phyloP scores from a whole-genome alignment of 1,140 invertebrate genomes.

The Chlorops oryzae region DNA sequence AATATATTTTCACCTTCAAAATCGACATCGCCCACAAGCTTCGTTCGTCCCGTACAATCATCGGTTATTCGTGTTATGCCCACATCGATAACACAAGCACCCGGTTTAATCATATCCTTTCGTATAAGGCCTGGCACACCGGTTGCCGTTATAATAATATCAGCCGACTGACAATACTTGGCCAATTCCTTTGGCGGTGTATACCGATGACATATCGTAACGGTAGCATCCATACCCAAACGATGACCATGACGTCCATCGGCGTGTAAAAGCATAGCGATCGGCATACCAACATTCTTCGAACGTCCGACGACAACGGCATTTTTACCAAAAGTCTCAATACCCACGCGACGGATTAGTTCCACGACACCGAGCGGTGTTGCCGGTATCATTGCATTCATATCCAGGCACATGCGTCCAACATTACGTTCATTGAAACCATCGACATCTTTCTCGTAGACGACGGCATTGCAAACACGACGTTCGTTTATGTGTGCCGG shows the following conservation, averaged over 20 bases:
- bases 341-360: slow-evolving; percentile 60
- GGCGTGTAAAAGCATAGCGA: slow-evolving; percentile 71
- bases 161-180: slow-evolving; percentile 64
- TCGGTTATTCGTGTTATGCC: slow-evolving; percentile 71
- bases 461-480: slow-evolving; percentile 71
- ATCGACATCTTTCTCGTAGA: slow-evolving; percentile 82
- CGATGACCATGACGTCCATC: slow-evolving; percentile 60
- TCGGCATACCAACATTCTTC: slow-evolving; percentile 84
- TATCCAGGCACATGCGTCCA: slow-evolving; percentile 68
- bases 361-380: slow-evolving; percentile 77
- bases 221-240: slow-evolving; percentile 71
- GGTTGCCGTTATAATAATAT: slow-evolving; percentile 76
- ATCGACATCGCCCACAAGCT: slow-evolving; percentile 83
- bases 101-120: slow-evolving; percentile 80
- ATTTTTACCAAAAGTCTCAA: slow-evolving; percentile 76
- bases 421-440: slow-evolving; percentile 79
- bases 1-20: slow-evolving; percentile 58
- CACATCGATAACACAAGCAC: slow-evolving; percentile 83
- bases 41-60: slow-evolving; percentile 57
- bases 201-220: slow-evolving; percentile 80
- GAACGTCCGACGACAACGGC: slow-evolving; percentile 83
- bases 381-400: slow-evolving; percentile 74
- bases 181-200: slow-evolving; percentile 72
- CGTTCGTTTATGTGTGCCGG: slow-evolving; percentile 69
- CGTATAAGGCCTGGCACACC: slow-evolving; percentile 74